Conservation (phyloP, 2,888 invertebrate species). For the Lasius fuliginosus region DNA sequence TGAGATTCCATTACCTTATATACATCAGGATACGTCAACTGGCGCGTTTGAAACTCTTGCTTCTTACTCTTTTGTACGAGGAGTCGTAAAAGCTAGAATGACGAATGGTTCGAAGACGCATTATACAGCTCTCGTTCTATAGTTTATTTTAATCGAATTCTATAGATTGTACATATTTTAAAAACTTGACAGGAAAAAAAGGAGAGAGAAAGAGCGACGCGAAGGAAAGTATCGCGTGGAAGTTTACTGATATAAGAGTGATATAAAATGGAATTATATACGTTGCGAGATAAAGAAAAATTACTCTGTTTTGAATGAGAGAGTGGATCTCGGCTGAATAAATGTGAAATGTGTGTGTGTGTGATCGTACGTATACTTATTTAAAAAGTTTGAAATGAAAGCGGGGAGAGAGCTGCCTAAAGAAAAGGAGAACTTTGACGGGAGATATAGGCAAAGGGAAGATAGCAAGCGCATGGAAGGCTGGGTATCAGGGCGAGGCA, state of each 20-base stretch:
- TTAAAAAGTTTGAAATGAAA: constrained; percentile 24
- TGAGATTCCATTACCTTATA: constrained; percentile 51
- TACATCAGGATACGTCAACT: constrained; percentile 19
- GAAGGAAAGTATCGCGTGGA: background rate
- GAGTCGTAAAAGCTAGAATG: background rate
- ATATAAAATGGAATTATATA: background rate
- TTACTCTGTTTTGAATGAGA: background rate
- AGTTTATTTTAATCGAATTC: constrained; percentile 11
- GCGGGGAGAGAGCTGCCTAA: background rate
- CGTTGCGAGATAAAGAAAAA: background rate
- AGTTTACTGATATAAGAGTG: background rate
- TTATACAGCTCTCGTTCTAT: background rate
- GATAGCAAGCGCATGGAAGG: constrained; percentile 25
- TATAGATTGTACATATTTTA: background rate
- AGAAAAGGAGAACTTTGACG: constrained; percentile 20
- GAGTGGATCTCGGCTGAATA: background rate
- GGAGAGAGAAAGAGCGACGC: background rate
- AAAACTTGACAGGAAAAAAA: background rate
- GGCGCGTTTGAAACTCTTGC: background rate
- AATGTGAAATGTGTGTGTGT: background rate
- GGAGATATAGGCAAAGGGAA: constrained; percentile 8
- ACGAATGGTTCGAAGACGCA: constrained; percentile 21
- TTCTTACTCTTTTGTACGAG: background rate
- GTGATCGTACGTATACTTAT: background rate
- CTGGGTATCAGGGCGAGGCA: constrained; percentile 70